These are phyloP conservation scores for Manacus vitellinus DNA, from an alignment of 2,113 vertebrate species.

Conservation along the genomic window DNA sequence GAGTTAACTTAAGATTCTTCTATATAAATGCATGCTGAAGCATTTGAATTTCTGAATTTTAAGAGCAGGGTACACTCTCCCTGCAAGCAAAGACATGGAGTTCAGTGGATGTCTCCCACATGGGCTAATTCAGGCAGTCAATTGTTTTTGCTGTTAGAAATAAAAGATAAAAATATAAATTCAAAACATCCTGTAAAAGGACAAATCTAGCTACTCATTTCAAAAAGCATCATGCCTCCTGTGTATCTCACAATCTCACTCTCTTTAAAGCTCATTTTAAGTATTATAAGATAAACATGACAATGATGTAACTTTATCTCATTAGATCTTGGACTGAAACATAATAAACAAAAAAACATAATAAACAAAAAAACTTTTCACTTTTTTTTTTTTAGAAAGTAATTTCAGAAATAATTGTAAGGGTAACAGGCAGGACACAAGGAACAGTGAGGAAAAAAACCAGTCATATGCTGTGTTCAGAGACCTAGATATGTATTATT, in stretches of 20 bases:
- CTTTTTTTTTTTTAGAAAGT: background rate
- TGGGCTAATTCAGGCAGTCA: background rate
- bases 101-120: background rate
- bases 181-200: background rate
- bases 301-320: background rate
- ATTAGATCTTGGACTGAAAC: background rate
- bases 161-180: background rate
- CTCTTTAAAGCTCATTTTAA: background rate
- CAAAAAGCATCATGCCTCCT: background rate
- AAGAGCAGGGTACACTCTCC: background rate
- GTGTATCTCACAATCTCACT: background rate
- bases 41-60: background rate
- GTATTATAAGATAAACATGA: background rate
- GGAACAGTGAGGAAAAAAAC: background rate
- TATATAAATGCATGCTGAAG: background rate
- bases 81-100: background rate
- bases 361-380: background rate
- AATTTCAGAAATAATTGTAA: background rate
- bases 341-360: background rate
- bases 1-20: background rate
- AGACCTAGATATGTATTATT: background rate
- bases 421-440: background rate
- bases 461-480: background rate
- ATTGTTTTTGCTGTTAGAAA: background rate
- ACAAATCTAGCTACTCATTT: background rate